phyloP scores from a whole-genome alignment of 2,888 invertebrate species.

The Ichneumoninae sp. region DNA sequence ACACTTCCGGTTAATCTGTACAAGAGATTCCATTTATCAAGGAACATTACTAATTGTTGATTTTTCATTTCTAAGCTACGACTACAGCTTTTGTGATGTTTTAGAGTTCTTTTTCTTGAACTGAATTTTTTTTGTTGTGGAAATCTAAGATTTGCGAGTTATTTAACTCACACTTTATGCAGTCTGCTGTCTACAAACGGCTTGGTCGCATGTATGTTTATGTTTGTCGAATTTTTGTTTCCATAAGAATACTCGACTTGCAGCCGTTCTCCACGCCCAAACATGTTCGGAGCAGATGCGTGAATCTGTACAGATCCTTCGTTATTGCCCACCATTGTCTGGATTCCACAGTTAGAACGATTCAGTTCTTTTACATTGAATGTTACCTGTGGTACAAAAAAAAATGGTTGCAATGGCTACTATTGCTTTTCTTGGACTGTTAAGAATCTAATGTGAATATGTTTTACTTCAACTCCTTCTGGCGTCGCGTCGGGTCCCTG shows the following conservation, averaged over 20 bases:
- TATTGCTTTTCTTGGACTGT: neutral
- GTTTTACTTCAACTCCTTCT: constrained; percentile 91
- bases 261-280: constrained; percentile 94
- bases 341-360: constrained; percentile 93
- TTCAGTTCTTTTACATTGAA: constrained; percentile 94
- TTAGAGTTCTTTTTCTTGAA: neutral
- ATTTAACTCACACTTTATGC: constrained; percentile 88
- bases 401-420: constrained; percentile 11
- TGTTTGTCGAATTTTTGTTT: constrained; percentile 92
- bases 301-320: constrained; percentile 94
- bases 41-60: neutral
- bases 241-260: constrained; percentile 94
- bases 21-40: constrained; percentile 58
- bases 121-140: constrained; percentile 21
- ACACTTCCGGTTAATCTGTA: constrained; percentile 89
- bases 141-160: constrained; percentile 21
- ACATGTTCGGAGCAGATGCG: constrained; percentile 92
- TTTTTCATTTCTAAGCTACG: neutral
- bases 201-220: constrained; percentile 92
- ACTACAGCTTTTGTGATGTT: too few species aligned
- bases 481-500: constrained; percentile 91
- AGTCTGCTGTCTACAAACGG: constrained; percentile 91
- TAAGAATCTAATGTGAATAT: constrained; percentile 24
- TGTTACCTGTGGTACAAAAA: constrained; percentile 88
- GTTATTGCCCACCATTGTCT: constrained; percentile 95